Percentiles rank a stretch among this genome's conserved stretches.
Evolutionary conservation across 2,888 invertebrate species (phyloP).

Genomic region (Eupithecia centaureata): DNA sequence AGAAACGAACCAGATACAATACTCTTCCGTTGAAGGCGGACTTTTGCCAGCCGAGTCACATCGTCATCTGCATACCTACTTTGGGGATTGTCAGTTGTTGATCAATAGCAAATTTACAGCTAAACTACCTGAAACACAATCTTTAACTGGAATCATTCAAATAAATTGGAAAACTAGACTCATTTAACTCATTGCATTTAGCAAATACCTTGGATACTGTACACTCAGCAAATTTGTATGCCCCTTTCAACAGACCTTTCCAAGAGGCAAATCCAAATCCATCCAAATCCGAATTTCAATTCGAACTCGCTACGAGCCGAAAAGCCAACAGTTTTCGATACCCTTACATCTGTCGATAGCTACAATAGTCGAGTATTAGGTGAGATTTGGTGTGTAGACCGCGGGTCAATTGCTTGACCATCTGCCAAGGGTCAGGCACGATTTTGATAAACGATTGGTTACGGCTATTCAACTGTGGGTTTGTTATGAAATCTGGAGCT

Average conservation of each 20-base stretch:
- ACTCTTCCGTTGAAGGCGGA: no score
- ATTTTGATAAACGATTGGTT: constrained; percentile 60
- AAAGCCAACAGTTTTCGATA: constrained; percentile 34
- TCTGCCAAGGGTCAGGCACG: constrained; percentile 61
- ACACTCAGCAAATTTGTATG: background rate
- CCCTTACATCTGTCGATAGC: constrained; percentile 36
- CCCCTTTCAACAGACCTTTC: background rate
- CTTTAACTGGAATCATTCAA: no score
- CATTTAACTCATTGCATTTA: background rate
- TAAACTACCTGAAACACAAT: no score
- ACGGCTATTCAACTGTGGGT: constrained; percentile 51
- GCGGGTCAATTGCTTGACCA: constrained; percentile 76
- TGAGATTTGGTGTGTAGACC: constrained; percentile 67
- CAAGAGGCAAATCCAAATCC: constrained; percentile 5
- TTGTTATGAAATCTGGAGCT: constrained; percentile 19
- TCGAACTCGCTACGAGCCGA: constrained; percentile 22
- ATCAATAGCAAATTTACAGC: background rate
- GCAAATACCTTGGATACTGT: background rate
- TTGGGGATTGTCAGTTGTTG: background rate
- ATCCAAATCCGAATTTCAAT: constrained; percentile 29
- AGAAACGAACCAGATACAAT: no score
- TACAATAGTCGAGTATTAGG: constrained; percentile 58
- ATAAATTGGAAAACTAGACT: background rate
- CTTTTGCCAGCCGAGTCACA: no score
- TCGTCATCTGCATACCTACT: background rate